Evolutionary conservation across 2,113 vertebrate species (phyloP).

Genomic region (Cyanistes caeruleus): DNA sequence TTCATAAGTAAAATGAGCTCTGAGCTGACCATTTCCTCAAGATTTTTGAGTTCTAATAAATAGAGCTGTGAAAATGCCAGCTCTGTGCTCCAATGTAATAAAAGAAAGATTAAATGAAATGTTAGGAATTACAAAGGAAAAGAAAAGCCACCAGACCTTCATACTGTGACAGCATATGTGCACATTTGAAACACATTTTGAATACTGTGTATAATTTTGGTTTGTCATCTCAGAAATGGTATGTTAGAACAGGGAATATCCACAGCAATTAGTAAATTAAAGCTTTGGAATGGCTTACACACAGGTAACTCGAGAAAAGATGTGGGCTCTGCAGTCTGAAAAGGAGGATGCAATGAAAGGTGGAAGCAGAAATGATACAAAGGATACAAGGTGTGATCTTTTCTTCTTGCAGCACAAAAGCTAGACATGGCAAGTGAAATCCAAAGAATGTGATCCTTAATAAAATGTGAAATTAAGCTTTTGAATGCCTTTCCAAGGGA

Average conservation of each 20-base stretch:
- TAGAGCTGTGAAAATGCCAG: neutral
- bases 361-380: neutral
- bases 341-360: neutral
- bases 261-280: neutral
- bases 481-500: neutral
- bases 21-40: neutral
- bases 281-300: neutral
- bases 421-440: neutral
- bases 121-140: neutral
- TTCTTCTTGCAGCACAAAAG: neutral
- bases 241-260: neutral
- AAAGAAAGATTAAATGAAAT: neutral
- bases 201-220: neutral
- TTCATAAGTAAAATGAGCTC: neutral
- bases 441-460: neutral
- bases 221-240: neutral
- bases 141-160: neutral
- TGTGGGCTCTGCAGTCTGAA: neutral
- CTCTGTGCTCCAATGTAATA: neutral
- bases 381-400: neutral
- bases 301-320: neutral
- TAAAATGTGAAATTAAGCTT: neutral
- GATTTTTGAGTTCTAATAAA: neutral
- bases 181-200: neutral
- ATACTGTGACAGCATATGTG: neutral